Conservation (phyloP, 2,797 vertebrate species). For the Coranthus polyacanthus region DNA sequence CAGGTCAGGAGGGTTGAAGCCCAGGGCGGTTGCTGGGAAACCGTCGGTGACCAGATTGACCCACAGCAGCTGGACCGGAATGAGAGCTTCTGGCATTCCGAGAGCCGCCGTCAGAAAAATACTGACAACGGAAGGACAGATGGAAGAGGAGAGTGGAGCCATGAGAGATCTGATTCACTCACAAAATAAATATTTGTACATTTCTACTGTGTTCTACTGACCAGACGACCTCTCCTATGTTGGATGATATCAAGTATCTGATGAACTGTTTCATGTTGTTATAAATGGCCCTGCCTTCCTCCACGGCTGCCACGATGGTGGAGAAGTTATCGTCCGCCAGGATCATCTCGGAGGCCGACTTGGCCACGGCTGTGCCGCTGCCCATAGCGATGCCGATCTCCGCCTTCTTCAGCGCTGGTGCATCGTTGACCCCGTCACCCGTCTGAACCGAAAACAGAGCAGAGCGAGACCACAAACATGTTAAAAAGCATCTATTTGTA, state of each 20-base stretch:
- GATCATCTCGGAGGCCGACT: conserved; percentile 88
- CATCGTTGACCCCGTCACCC: conserved; percentile 87
- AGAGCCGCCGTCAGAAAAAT: conserved; percentile 87
- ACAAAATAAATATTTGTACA: no score
- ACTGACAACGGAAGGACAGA: conserved; percentile 52
- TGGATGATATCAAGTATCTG: conserved; percentile 87
- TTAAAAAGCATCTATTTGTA: no score
- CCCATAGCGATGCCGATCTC: conserved; percentile 89
- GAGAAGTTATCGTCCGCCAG: conserved; percentile 88
- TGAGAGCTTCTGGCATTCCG: conserved; percentile 87
- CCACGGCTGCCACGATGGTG: conserved; percentile 86
- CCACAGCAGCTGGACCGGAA: conserved; percentile 87
- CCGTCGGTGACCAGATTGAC: conserved; percentile 87
- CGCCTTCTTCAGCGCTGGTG: conserved; percentile 86
- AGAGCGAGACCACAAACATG: no score
- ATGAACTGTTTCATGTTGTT: conserved; percentile 91
- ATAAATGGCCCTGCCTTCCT: conserved; percentile 88
- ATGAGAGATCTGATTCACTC: not conserved
- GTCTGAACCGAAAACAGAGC: conserved; percentile 81
- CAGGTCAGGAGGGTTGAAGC: conserved; percentile 87
- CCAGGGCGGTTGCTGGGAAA: conserved; percentile 86
- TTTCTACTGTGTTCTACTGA: conserved; percentile 64
- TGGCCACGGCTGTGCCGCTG: conserved; percentile 86
- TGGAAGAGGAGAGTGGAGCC: not conserved
- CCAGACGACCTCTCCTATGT: conserved; percentile 89